Conservation (phyloP, 2,113 vertebrate species). For the Seriola aureovittata region DNA sequence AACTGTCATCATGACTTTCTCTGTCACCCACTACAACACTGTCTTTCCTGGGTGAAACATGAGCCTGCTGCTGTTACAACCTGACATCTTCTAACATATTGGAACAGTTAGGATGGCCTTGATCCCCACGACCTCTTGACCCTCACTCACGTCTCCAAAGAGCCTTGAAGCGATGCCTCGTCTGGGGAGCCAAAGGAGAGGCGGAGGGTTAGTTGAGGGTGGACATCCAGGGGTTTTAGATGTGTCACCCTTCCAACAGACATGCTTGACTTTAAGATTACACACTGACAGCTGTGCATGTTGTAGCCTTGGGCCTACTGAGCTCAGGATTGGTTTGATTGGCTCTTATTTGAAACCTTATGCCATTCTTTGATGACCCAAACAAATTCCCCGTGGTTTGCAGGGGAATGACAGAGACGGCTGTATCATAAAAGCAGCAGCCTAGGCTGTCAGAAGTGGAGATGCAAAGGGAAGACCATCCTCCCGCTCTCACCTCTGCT, state of each 20-base stretch:
- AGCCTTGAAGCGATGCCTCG: constrained; percentile 29
- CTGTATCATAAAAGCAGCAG: constrained; percentile 35
- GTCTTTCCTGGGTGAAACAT: constrained; percentile 59
- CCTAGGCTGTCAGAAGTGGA: constrained; percentile 8
- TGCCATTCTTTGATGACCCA: constrained; percentile 46
- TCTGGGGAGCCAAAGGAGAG: neutral
- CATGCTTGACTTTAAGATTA: neutral
- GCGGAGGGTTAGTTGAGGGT: neutral
- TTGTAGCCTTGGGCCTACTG: neutral
- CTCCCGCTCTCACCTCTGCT: constrained; percentile 1
- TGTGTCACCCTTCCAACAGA: neutral
- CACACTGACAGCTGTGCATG: constrained; percentile 18
- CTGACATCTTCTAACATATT: constrained; percentile 67
- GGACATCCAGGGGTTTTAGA: constrained; percentile 5
- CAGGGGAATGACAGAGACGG: constrained; percentile 19
- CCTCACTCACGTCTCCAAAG: constrained; percentile 17
- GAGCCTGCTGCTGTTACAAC: constrained; percentile 55
- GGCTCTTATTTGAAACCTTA: constrained; percentile 24
- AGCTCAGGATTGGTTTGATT: neutral
- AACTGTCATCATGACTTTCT: neutral
- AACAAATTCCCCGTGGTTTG: constrained; percentile 37
- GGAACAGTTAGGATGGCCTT: constrained; percentile 66
- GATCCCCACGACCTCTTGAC: constrained; percentile 59
- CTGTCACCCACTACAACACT: neutral
- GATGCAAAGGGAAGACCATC: neutral